Base-by-base conservation (phyloP, 2,888 invertebrate genomes). In the Philereme vetulata region DNA sequence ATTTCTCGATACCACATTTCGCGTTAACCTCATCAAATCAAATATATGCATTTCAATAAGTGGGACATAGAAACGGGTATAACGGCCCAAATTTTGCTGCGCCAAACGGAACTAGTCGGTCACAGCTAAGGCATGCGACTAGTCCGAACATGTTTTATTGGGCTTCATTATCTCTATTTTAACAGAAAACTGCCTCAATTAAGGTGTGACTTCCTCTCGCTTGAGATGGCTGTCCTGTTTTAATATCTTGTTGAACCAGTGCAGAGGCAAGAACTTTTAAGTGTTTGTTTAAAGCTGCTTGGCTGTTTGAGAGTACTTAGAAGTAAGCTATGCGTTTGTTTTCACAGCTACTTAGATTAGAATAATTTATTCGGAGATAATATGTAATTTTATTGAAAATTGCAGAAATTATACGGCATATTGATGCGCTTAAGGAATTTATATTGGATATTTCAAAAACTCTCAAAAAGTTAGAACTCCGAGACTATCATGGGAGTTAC, bases 101-200 rank as follows among this genome's bases (percentile, higher is more conserved):
- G 46, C 45, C 46, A 49, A 56, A 57, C 72, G 76, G 78, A 83
- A 78, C 71, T 61, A 57, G 68, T 54, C 46, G 72, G 76, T 80
- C 82, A 84, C 89, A 89, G 86, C 86, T 87, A 85, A 78, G 67
- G 71, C 81, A 85, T 87, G 82, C 84, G 72, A 80, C 79, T 82
- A 77, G 80, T 86, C 81, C 77, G 81, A 85, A 85, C 81, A 75
- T 70, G 81, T 82, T 85, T 74, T 75, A 77, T 77, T 74, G 72
- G 74, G 64, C 73, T 72, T 77, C 77, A 75, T 73, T 67, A 70
- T 71, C 67, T 64, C 33, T 42, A 11, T 48, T 74, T 72, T 76
- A 75, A 71, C 74, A 74, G 71, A 70, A 70, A 78, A 77, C 75
- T 69, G 68, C 72, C 74, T 72, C 71, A 74, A 77, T 78, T 72